Base-by-base conservation (phyloP, 2,797 vertebrate genomes). In the Myotis findleyi region DNA sequence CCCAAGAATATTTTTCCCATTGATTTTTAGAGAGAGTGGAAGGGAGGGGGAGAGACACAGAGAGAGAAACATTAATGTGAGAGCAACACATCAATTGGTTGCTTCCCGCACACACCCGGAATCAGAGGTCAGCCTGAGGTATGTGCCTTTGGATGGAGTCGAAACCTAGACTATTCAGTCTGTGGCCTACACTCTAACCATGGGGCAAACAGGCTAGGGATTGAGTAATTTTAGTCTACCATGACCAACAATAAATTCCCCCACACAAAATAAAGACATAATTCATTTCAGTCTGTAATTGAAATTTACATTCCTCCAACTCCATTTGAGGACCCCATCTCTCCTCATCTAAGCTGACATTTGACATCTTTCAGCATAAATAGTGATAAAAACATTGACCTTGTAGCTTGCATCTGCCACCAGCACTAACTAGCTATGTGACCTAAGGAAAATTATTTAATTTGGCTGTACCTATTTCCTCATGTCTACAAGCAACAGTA, bases 381-480 rank as follows among this genome's bases (percentile, higher is more conserved):
- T 6, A 30, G 21, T 5, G 33, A 59, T 51, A 23, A 75, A 85
- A 76, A 62, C 16, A 3, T 1, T 38, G 30, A 27, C 25, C 33
- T 47, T 57, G 13, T 25, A 33, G 0, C 49, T 57, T 44, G 47
- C 14, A 73, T 3, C 4, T 12, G 14, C n/a, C 38, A 25, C 17
- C 25, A 57, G 10, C 55, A 66, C 16, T 18, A 69, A 51, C 30
- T 87, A 81, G 77, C 55, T 92, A 75, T 84, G 84, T 64, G 64
- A 91, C 91, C 86, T 93, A 27, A 89, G 66, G 69, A 66, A 96
- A 94, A 93, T 89, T 77, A 79, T n/a, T 96, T 96, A 95, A 96
- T 95, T 85, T 97, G 90, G 83, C 53, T 75, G 59, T 73, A 49
- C 80, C 41, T 33, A 18, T 33, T 76, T 88, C 23, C 20, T 89